Conservation (phyloP, 2,797 vertebrate species). For the Scomberomorus guttatus region DNA sequence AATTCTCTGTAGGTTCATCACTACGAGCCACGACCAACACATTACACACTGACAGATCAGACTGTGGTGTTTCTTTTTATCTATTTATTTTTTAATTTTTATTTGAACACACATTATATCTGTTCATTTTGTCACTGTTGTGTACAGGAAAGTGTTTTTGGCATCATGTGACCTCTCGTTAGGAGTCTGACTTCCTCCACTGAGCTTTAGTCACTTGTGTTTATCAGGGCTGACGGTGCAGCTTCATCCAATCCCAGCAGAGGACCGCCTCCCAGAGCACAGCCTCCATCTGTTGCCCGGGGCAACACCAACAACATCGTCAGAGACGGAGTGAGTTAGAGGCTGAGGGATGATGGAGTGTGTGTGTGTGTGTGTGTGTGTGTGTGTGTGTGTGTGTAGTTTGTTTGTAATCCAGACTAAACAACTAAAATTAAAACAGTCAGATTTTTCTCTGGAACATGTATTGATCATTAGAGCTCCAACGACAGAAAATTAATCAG, state of each 20-base stretch:
- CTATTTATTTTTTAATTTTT: no score
- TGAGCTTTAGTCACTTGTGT: slow-evolving; percentile 14
- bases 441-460: no score
- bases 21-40: no score
- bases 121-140: no score
- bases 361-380: background rate
- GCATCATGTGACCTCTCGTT: no score
- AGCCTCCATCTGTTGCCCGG: slow-evolving; percentile 66
- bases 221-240: slow-evolving; percentile 72
- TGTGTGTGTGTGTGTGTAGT: slow-evolving; percentile 22
- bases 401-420: slow-evolving; percentile 2
- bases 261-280: slow-evolving; percentile 66
- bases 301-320: slow-evolving; percentile 73
- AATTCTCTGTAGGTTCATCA: no score
- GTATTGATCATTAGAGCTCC: no score
- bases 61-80: no score
- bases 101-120: no score
- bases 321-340: slow-evolving; percentile 81
- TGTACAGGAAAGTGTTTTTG: no score
- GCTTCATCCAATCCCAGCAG: slow-evolving; percentile 67
- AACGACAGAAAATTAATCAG: no score
- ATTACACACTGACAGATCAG: no score
- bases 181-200: background rate
- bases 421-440: background rate
- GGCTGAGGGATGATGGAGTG: background rate